phyloP scores from a whole-genome alignment of 2,797 vertebrate species.

The Phataginus tetradactyla region DNA sequence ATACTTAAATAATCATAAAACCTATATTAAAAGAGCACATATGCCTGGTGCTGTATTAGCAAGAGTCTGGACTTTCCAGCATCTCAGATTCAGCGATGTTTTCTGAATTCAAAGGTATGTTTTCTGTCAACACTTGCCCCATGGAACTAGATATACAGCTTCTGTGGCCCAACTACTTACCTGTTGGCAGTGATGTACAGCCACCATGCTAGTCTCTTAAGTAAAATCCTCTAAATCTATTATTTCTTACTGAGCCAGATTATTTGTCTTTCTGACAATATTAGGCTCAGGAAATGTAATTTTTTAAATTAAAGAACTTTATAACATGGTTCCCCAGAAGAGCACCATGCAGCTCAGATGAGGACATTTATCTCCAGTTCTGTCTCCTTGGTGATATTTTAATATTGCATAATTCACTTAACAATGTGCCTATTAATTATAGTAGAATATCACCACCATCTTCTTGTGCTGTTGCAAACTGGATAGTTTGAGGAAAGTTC shows the following conservation, averaged over 20 bases:
- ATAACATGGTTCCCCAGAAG: conserved; percentile 74
- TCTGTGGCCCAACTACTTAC: background rate
- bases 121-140: background rate
- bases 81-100: background rate
- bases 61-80: no score
- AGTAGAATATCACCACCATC: conserved; percentile 3
- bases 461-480: conserved; percentile 51
- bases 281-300: conserved; percentile 82
- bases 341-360: conserved; percentile 53
- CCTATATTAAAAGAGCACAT: fast-evolving
- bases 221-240: conserved; percentile 81
- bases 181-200: conserved; percentile 80
- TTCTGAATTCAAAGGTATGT: background rate
- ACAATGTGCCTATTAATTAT: conserved; percentile 78
- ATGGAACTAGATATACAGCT: background rate
- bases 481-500: background rate
- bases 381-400: conserved; percentile 71
- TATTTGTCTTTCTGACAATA: conserved; percentile 86
- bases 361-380: conserved; percentile 80
- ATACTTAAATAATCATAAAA: background rate
- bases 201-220: conserved; percentile 60
- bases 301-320: conserved; percentile 84
- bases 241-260: conserved; percentile 77
- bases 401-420: conserved; percentile 78
- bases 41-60: no score